Base-by-base conservation (phyloP, 2,888 invertebrate genomes). In the Leucozona laternaria region DNA sequence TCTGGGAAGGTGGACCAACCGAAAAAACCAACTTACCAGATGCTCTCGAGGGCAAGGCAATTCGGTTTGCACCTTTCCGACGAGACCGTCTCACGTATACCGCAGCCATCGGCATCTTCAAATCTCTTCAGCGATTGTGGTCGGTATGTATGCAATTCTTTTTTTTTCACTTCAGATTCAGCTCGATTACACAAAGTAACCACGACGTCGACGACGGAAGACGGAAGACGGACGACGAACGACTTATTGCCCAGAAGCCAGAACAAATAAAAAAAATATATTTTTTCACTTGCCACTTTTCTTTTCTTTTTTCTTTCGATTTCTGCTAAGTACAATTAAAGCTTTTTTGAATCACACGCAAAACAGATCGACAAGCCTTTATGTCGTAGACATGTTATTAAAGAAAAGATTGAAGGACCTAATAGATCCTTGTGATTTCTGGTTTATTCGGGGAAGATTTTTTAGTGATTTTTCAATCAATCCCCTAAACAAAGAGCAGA, bases 11-110 rank as follows among this genome's bases (percentile, higher is more conserved):
- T 48, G 66, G 48, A 64, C 48, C 66, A 64, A 64, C 64, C 13
- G 17, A 64, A 58, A 58, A 64, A 64, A 64, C 66, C 75, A 70
- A 88, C 89, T 89, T 89, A 91, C 91, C 93, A 88, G 92, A 90
- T 78, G 92, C 91, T 88, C 92, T 92, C 89, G 92, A 92, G 80
- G 93, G 93, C 90, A 93, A 91, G 88, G 93, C 92, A 84, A 92
- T 96, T 93, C 97, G 95, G 94, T 97, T 97, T 91, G 96, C 96
- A 93, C 96, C 97, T 96, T 97, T 97, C 94, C 97, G 96, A 93
- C 97, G 95, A 93, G 97, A 97, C 94, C 97, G 96, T 93, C 97
- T 95, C 92, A 97, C 96, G 94, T 97, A 97, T 94, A 97, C 97
- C 93, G 97, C 97, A 94, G 97, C 97, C 95, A 97, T 97, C 95